Conservation (phyloP, 1,140 invertebrate genomes). For the Drosophila murphyi region DNA sequence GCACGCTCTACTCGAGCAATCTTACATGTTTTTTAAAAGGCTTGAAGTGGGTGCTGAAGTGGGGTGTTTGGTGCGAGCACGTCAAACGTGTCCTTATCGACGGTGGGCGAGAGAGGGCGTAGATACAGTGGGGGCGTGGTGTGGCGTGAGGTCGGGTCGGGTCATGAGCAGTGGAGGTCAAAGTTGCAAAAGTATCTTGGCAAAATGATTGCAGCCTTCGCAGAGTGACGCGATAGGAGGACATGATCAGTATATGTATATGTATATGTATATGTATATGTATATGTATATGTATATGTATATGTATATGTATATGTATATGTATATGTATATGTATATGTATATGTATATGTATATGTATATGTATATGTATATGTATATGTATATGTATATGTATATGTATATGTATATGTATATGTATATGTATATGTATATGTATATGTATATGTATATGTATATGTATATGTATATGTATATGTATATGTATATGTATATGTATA, state of each 20-base stretch:
- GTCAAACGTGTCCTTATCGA: conserved; percentile 75
- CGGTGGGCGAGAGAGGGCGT: background rate
- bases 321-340: no score
- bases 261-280: background rate
- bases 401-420: background rate
- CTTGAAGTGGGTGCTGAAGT: background rate
- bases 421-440: background rate
- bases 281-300: background rate
- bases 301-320: background rate
- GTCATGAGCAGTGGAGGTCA: background rate
- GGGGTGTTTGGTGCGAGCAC: conserved; percentile 38
- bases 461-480: background rate
- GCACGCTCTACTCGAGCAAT: no score
- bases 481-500: background rate
- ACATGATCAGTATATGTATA: background rate
- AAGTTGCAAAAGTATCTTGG: background rate
- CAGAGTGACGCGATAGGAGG: background rate
- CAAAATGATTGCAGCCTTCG: background rate
- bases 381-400: no score
- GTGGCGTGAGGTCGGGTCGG: background rate
- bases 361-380: no score
- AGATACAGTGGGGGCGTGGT: background rate
- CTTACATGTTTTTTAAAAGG: background rate
- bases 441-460: background rate
- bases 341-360: no score